Base-by-base conservation (phyloP, 1,140 invertebrate species). In the Plectus sambesii region DNA sequence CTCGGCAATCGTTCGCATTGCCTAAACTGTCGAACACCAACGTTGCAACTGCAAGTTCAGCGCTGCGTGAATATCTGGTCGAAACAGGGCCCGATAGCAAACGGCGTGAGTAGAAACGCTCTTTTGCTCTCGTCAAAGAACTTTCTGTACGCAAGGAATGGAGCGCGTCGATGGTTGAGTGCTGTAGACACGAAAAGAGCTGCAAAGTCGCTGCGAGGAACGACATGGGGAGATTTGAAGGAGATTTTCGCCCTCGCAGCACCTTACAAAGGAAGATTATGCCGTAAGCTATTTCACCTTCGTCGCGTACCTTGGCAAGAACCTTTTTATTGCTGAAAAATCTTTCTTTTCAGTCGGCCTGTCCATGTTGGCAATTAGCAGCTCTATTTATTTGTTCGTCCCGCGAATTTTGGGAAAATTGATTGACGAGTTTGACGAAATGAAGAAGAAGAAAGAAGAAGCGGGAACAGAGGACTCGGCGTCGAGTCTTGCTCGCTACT, bases 381-480 rank as follows among this genome's bases (percentile, higher is more conserved):
- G 58, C n/a, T 51, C 52, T 3, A 59, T 65, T 43, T 65, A 67
- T 38, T 51, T 66, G 2, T 30, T 65, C 8, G 47, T 57, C 8
- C 63, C 63, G n/a, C 55, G 63, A 17, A 43, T 68, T 19, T 45
- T 66, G 5, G 63, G 63, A 26, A 66, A 66, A 47, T 36, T 66
- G 8, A 67, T 66, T 20, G 63, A 66, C 38, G 65, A 66, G 44
- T 47, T 58, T 45, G 60, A 63, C 26, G 55, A 61, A 9, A 39
- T 43, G 25, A 52, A 52, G 27, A 42, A 47, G 46, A 38, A 30
- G 15, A 42, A 57, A 29, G 43, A 33, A 22, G 60, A 53, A 23
- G 26, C 1, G 8, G 26, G 35, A 35, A 23, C 24, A 12, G 20
- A 42, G 8, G 61, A 63, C 23, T 24, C 36, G 12, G 35, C 36